Evolutionary conservation across 2,888 invertebrate species (phyloP).

Genomic region (Orthonevra nobilis): DNA sequence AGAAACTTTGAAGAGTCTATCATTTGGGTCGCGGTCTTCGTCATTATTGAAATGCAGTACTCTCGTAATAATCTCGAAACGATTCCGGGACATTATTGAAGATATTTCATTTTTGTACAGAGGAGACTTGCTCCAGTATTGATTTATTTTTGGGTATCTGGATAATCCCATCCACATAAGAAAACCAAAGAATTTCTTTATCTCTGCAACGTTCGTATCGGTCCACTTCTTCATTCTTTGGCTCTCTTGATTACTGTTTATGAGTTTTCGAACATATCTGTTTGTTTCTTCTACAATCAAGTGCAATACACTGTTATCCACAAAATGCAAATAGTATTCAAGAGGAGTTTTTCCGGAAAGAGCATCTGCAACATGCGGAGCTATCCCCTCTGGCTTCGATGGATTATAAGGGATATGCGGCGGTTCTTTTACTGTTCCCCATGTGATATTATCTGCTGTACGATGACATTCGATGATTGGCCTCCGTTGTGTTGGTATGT

Average conservation of each 20-base stretch:
- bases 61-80: slow-evolving; percentile 11
- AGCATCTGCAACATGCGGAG: slow-evolving; percentile 9
- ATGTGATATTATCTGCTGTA: slow-evolving; percentile 15
- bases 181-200: too few species aligned
- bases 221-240: slow-evolving; percentile 13
- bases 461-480: slow-evolving; percentile 6
- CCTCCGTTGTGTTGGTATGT: too few species aligned
- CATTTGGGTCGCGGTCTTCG: slow-evolving; percentile 1
- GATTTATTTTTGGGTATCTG: slow-evolving; percentile 4
- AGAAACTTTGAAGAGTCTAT: slow-evolving; percentile 5
- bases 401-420: slow-evolving; percentile 15
- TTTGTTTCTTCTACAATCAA: slow-evolving; percentile 8
- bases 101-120: slow-evolving; percentile 10
- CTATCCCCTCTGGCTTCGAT: too few species aligned
- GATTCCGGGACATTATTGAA: slow-evolving; percentile 5
- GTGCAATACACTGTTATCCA: slow-evolving; percentile 7
- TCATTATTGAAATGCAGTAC: slow-evolving; percentile 10
- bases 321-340: slow-evolving; percentile 17
- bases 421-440: slow-evolving; percentile 9
- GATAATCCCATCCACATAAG: slow-evolving; percentile 12
- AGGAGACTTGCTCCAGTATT: slow-evolving; percentile 7
- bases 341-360: slow-evolving; percentile 18
- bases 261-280: slow-evolving; percentile 6
- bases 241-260: slow-evolving; percentile 11
- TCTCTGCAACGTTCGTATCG: slow-evolving; percentile 6